These are phyloP conservation scores for Epinephelus cyanopodus DNA, from an alignment of 2,113 vertebrate genomes.

Conservation along the genomic window DNA sequence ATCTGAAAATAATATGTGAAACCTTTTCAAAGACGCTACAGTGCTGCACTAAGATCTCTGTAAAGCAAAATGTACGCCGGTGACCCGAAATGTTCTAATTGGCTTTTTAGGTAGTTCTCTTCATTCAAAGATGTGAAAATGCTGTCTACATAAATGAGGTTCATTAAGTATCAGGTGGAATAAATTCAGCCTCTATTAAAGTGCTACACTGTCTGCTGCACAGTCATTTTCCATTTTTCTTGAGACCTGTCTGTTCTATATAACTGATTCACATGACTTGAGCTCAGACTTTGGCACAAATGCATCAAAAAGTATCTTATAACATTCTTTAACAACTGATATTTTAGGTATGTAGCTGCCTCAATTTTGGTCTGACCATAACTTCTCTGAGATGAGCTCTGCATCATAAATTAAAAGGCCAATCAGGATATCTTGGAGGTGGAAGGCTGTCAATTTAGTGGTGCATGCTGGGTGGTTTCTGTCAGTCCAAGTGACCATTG, in stretches of 20 bases:
- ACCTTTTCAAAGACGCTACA: slow-evolving; percentile 13
- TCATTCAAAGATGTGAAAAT: slow-evolving; percentile 1
- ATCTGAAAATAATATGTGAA: slow-evolving; percentile 15
- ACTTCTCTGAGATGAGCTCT: too few species aligned
- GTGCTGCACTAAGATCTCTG: neutral
- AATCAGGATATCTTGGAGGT: too few species aligned
- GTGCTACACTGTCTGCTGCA: neutral
- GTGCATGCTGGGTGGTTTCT: too few species aligned
- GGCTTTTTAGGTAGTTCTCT: neutral
- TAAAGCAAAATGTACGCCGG: neutral
- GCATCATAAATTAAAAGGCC: too few species aligned
- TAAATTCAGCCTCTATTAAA: neutral
- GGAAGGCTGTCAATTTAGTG: too few species aligned
- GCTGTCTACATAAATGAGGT: slow-evolving; percentile 3
- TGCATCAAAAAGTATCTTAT: too few species aligned
- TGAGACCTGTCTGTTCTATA: neutral
- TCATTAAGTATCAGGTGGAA: slow-evolving; percentile 22
- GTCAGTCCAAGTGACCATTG: too few species aligned
- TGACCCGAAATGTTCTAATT: neutral
- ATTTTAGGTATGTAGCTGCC: too few species aligned
- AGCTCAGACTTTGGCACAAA: neutral
- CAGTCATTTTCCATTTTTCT: neutral
- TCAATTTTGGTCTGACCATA: too few species aligned
- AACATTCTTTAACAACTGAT: neutral
- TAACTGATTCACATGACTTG: slow-evolving; percentile 39